phyloP scores from a whole-genome alignment of 2,113 vertebrate genomes.

The Charina bottae region DNA sequence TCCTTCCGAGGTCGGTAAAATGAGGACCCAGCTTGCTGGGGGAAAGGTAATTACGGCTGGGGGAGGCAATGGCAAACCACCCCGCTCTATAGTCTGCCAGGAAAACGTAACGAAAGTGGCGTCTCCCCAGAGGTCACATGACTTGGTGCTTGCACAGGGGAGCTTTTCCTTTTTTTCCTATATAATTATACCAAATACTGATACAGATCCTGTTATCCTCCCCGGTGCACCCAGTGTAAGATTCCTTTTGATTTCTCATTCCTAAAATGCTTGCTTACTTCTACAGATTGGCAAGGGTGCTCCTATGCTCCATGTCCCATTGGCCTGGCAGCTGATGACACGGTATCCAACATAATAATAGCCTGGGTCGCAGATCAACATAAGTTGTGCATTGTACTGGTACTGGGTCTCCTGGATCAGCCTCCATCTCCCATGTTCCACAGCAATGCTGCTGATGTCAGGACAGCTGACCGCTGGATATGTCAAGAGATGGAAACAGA shows the following conservation, averaged over 20 bases:
- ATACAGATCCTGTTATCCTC: not conserved
- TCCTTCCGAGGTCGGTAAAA: no score
- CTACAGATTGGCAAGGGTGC: conserved; percentile 87
- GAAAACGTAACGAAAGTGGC: no score
- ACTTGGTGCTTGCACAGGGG: no score
- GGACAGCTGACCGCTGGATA: conserved; percentile 88
- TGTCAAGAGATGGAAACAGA: not conserved
- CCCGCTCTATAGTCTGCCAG: no score
- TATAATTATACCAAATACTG: no score
- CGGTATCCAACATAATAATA: conserved; percentile 94
- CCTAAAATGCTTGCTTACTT: conserved; percentile 78
- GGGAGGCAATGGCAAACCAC: no score
- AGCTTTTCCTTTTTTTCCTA: no score
- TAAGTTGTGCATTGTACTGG: conserved; percentile 92
- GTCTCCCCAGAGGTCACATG: no score
- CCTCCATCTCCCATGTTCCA: conserved; percentile 94
- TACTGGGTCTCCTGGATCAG: conserved; percentile 91
- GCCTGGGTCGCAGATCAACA: conserved; percentile 95
- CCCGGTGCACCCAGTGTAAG: not conserved
- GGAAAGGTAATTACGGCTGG: no score
- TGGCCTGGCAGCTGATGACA: conserved; percentile 91
- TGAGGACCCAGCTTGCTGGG: no score
- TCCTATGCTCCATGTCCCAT: conserved; percentile 90
- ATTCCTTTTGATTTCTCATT: not conserved
- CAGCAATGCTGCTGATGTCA: conserved; percentile 85